These are phyloP conservation scores for Pristionchus maxplancki DNA, from an alignment of 2,888 invertebrate species.

Conservation along the genomic window DNA sequence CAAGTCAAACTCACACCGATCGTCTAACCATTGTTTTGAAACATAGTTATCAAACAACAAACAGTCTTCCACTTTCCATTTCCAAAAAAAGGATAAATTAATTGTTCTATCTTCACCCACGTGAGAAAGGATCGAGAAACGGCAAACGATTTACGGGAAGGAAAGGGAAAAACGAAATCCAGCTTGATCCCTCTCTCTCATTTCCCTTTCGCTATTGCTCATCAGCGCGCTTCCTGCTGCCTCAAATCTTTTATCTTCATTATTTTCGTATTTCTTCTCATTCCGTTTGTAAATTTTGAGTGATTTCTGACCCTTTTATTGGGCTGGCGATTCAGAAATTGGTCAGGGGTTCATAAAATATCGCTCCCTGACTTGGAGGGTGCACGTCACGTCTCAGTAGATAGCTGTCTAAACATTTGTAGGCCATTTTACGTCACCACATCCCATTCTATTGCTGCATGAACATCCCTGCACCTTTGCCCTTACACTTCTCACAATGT, in stretches of 20 bases:
- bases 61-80: too few species aligned
- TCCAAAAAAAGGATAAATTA: too few species aligned
- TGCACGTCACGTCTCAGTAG: too few species aligned
- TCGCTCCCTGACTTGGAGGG: too few species aligned
- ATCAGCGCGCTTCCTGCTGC: background rate
- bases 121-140: background rate
- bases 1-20: too few species aligned
- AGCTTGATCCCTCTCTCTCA: background rate
- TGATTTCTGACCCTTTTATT: background rate
- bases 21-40: too few species aligned
- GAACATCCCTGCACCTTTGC: background rate
- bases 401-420: too few species aligned
- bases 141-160: background rate
- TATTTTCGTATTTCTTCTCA: background rate
- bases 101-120: background rate
- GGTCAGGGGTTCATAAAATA: too few species aligned
- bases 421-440: background rate
- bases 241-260: background rate
- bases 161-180: slow-evolving; percentile 7
- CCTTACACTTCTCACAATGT: too few species aligned
- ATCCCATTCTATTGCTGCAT: background rate
- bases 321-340: too few species aligned
- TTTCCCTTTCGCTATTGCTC: background rate
- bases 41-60: too few species aligned
- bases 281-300: background rate